Percentiles rank a stretch among this genome's conserved stretches.
These are phyloP conservation scores for Peromyscus melanophrys DNA, from an alignment of 2,797 vertebrate genomes.

Conservation along the genomic window DNA sequence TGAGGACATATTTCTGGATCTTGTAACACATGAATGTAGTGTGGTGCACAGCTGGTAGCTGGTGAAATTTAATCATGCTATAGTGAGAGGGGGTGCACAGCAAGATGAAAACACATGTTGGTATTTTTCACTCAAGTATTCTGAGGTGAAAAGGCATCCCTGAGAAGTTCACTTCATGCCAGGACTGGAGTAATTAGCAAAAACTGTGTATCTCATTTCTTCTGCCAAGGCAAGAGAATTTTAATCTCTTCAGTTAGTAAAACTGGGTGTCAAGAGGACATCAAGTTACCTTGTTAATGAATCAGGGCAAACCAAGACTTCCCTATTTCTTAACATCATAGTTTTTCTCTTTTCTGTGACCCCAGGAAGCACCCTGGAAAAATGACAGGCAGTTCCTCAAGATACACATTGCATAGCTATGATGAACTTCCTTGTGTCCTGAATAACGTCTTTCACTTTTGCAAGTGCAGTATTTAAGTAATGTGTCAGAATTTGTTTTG, in stretches of 20 bases:
- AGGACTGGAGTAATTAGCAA: not conserved
- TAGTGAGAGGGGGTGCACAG: not conserved
- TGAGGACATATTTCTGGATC: not conserved
- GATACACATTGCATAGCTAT: not conserved
- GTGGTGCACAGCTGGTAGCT: not conserved
- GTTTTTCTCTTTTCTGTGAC: not conserved
- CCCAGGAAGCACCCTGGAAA: not conserved
- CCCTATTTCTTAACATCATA: not conserved
- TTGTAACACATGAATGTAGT: not conserved
- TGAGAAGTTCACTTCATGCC: not conserved
- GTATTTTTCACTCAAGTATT: not conserved
- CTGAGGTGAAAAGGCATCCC: not conserved
- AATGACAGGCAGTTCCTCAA: not conserved
- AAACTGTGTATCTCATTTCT: not conserved
- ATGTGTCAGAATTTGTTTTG: slow-evolving; percentile 24
- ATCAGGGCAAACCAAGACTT: not conserved
- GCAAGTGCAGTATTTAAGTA: not conserved
- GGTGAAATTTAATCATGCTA: not conserved
- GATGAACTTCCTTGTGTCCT: not conserved
- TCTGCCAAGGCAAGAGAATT: not conserved
- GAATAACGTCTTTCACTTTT: not conserved
- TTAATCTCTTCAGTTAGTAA: not conserved
- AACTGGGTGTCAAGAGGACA: not conserved
- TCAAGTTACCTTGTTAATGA: not conserved
- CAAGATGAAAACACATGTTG: not conserved